Percentiles rank a stretch among this genome's conserved stretches.
Conservation (phyloP, 2,113 vertebrate species). For the Corydoras maculifer region DNA sequence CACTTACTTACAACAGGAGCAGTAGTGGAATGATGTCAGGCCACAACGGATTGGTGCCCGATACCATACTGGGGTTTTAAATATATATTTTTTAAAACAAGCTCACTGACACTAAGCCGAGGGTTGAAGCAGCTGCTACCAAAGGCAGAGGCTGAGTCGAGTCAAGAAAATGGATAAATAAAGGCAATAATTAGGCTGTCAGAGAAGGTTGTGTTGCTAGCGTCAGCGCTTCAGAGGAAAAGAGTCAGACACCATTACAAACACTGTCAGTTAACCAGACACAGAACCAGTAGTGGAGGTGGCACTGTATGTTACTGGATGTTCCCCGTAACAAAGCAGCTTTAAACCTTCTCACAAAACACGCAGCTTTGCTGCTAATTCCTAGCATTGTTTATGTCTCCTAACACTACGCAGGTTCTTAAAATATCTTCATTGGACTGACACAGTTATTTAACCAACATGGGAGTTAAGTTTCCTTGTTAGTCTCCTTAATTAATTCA, state of each 20-base stretch:
- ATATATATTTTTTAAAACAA: conserved; percentile 15
- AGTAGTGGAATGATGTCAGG: too few relatives aligned
- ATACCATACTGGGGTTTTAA: too few relatives aligned
- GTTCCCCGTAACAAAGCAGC: background rate
- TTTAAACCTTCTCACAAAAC: too few relatives aligned
- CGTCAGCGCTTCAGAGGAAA: conserved; percentile 28
- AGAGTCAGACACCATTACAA: conserved; percentile 37
- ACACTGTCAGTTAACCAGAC: conserved; percentile 37
- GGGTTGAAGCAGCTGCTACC: conserved; percentile 6
- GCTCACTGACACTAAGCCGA: conserved; percentile 14
- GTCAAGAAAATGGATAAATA: conserved; percentile 38
- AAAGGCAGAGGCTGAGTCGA: conserved; percentile 31
- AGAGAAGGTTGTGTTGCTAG: conserved; percentile 19
- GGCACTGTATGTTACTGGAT: conserved; percentile 7
- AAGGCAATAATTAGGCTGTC: conserved; percentile 46
- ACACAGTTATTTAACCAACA: too few relatives aligned
- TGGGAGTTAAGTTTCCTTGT: too few relatives aligned
- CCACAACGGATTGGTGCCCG: too few relatives aligned
- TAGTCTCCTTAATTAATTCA: too few relatives aligned
- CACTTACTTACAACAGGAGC: conserved; percentile 2
- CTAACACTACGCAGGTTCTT: too few relatives aligned
- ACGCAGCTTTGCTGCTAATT: too few relatives aligned
- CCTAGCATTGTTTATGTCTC: too few relatives aligned
- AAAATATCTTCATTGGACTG: too few relatives aligned
- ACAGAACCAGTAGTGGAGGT: conserved; percentile 15